A percentile compares a stretch with the other conserved stretches of the same genome.
Conservation (phyloP, 2,113 vertebrate species). For the Alethe castanea region DNA sequence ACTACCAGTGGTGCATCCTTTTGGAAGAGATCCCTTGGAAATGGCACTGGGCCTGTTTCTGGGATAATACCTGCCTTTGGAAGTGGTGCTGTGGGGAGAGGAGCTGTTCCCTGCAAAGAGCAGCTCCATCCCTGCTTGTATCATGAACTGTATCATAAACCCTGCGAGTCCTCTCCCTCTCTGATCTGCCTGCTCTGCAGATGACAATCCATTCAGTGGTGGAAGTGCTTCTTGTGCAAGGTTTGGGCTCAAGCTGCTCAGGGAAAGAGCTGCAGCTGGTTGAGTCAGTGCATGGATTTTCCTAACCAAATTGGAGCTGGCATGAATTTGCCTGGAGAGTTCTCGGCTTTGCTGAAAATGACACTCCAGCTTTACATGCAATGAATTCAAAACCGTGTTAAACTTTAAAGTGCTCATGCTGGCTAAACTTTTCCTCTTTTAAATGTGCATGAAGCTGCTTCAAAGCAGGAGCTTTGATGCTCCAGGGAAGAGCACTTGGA, state of each 20-base stretch:
- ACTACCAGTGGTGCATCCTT: rapidly evolving
- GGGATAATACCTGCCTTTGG: rapidly evolving
- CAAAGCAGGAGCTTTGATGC: not conserved
- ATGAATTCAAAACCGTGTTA: not conserved
- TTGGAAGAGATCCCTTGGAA: not conserved
- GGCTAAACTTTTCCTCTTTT: not conserved
- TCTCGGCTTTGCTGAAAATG: not conserved
- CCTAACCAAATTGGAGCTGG: not conserved
- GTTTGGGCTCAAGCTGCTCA: not conserved
- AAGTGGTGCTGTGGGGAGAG: not conserved
- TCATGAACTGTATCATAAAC: not conserved
- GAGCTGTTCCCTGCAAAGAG: not conserved
- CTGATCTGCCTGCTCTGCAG: not conserved
- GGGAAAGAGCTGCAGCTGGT: not conserved
- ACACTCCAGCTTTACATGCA: not conserved
- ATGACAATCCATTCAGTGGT: not conserved
- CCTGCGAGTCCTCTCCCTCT: rapidly evolving
- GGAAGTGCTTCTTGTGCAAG: not conserved
- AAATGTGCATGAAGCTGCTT: not conserved
- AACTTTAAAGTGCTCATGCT: not conserved
- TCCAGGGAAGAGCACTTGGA: not conserved
- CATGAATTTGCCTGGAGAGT: not conserved
- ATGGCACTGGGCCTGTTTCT: rapidly evolving
- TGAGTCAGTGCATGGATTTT: not conserved
- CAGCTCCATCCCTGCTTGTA: not conserved